phyloP scores from a whole-genome alignment of 2,797 vertebrate genomes.

The Sparidentex hasta region DNA sequence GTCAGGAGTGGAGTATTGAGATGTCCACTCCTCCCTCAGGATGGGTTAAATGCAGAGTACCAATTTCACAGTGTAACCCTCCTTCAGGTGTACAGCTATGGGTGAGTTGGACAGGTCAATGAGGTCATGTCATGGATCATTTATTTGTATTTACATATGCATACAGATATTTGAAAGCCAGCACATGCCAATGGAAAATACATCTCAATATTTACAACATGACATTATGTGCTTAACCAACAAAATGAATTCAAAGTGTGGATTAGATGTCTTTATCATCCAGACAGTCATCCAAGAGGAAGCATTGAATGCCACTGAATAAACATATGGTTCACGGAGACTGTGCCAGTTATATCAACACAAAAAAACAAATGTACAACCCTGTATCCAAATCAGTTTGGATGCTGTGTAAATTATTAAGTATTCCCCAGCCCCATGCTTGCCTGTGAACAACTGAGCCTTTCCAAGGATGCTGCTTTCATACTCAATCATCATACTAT shows the following conservation, averaged over 20 bases:
- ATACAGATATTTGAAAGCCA: neutral
- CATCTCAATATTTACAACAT: conserved; percentile 12
- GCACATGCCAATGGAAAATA: neutral
- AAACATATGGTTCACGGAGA: neutral
- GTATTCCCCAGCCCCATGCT: too few species aligned
- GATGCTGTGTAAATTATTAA: too few species aligned
- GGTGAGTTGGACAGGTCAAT: neutral
- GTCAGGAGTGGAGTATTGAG: too few species aligned
- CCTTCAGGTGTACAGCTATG: neutral
- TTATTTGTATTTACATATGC: conserved; percentile 30
- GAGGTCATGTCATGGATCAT: conserved; percentile 7
- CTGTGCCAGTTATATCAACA: neutral
- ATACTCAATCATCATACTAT: too few species aligned
- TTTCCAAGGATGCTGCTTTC: too few species aligned
- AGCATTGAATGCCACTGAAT: neutral
- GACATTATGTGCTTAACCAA: neutral
- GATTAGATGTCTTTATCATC: neutral
- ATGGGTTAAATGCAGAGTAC: too few species aligned
- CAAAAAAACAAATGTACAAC: neutral
- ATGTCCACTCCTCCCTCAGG: too few species aligned
- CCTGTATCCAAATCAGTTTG: too few species aligned
- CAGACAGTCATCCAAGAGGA: neutral
- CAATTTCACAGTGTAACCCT: neutral
- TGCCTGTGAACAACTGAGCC: too few species aligned
- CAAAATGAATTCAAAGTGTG: neutral